Evolutionary conservation across 2,797 vertebrate species (phyloP).

Genomic region (Cuculus canorus): DNA sequence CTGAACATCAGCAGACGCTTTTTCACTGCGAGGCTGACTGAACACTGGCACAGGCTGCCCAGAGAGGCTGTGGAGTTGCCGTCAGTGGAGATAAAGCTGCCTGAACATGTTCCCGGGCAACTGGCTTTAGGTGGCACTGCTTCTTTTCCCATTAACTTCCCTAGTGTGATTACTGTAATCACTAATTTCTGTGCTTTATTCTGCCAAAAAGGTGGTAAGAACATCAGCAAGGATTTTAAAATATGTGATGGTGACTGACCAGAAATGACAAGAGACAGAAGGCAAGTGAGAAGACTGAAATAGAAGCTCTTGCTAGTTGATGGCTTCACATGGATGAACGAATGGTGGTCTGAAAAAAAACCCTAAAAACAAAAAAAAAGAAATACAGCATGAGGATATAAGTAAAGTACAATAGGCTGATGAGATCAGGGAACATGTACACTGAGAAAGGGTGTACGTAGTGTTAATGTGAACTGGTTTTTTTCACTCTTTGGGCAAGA

Average conservation of each 20-base stretch:
- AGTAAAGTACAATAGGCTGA: not conserved
- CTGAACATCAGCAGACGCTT: not conserved
- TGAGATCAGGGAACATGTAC: not conserved
- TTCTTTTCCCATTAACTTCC: not conserved
- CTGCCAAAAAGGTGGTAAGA: not conserved
- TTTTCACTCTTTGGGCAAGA: not conserved
- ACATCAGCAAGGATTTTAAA: not conserved
- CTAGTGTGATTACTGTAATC: not conserved
- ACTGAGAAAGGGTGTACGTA: not conserved
- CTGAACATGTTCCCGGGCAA: not conserved
- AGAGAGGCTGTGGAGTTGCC: not conserved
- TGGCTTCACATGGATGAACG: not conserved
- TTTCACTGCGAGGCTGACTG: not conserved
- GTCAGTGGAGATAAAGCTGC: not conserved
- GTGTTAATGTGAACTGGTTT: not conserved
- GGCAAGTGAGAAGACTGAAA: not conserved
- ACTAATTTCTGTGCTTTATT: not conserved
- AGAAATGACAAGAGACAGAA: not conserved
- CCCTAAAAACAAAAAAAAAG: no score
- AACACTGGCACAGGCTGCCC: not conserved
- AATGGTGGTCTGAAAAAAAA: not conserved
- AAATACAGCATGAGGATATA: not conserved
- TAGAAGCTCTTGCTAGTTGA: not conserved
- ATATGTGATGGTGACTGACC: not conserved
- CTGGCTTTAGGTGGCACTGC: not conserved